phyloP scores from a whole-genome alignment of 2,113 vertebrate species.

The human (Homo sapiens) region GRCh38 chr12:58195001-58195500 shows the following conservation, averaged over 20 bases:
- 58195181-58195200: neutral
- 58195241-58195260: neutral
- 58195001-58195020: neutral
- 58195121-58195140: neutral
- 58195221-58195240: neutral
- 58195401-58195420: neutral
- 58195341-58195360: neutral
- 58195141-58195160: neutral
- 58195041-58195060: neutral
- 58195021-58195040: neutral
- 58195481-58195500: neutral
- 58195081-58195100: neutral
- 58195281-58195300: too few relatives aligned
- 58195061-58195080: neutral
- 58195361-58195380: neutral
- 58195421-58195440: neutral
- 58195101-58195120: neutral
- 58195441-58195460: neutral
- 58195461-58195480: neutral
- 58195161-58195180: neutral
- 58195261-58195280: too few relatives aligned
- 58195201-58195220: neutral
- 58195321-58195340: neutral
- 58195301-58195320: neutral
- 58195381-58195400: neutral